Percentiles rank a stretch among this genome's conserved stretches.
Conservation (phyloP, 2,797 vertebrate genomes). For the Macrochelys suwanniensis region DNA sequence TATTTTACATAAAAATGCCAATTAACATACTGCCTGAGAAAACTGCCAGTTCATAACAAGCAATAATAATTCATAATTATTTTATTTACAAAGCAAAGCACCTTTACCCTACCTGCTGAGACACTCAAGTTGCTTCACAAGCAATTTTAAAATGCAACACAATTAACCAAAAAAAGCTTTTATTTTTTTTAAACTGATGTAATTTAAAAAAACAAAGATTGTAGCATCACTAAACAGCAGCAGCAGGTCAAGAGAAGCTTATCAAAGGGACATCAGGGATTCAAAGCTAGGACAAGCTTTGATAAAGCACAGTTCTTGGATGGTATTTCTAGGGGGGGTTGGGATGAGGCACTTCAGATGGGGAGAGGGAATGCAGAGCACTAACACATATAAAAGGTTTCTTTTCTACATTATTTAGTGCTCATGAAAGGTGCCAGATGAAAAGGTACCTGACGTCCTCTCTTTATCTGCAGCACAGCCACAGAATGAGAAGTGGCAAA, state of each 20-base stretch:
- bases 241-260: not conserved
- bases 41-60: not conserved
- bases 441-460: not conserved
- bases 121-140: not conserved
- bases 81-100: not conserved
- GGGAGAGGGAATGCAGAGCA: not conserved
- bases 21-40: not conserved
- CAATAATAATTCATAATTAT: not conserved
- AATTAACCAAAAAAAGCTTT: not conserved
- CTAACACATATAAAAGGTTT: not conserved
- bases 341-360: not conserved
- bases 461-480: constrained; percentile 33
- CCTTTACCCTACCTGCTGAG: not conserved
- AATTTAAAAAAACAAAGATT: not conserved
- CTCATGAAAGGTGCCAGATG: constrained; percentile 44
- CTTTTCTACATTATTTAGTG: constrained; percentile 58
- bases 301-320: not conserved
- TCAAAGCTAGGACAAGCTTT: not conserved
- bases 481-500: constrained; percentile 26
- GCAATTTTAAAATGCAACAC: not conserved
- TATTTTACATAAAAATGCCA: constrained; percentile 40
- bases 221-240: not conserved
- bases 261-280: not conserved
- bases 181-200: not conserved
- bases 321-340: not conserved